A percentile compares a stretch with the other conserved stretches of the same genome.
Conservation (phyloP, 1,140 invertebrate genomes). For the Thaumatotibia leucotreta region DNA sequence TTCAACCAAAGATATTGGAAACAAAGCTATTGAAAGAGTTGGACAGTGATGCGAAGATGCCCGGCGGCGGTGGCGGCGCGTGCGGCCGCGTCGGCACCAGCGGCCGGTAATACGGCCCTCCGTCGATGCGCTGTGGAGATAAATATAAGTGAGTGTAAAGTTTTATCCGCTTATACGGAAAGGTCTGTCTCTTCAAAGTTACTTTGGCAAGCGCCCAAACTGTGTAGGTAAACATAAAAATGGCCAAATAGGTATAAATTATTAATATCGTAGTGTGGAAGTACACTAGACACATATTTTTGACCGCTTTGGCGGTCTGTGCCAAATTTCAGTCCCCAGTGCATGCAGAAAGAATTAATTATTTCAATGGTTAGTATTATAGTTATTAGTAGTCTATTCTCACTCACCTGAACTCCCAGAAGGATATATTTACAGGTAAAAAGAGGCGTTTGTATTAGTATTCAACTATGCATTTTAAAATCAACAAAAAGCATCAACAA, state of each 20-base stretch:
- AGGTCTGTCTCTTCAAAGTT: background rate
- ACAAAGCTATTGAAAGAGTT: constrained; percentile 86
- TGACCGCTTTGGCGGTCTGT: no score
- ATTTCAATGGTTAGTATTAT: background rate
- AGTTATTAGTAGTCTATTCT: background rate
- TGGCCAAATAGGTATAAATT: no score
- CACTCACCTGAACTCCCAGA: background rate
- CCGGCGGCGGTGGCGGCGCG: constrained; percentile 74
- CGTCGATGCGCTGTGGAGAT: constrained; percentile 75
- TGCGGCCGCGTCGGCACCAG: constrained; percentile 57
- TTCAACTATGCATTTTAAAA: constrained; percentile 7
- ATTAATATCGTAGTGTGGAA: no score
- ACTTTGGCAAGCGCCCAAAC: background rate
- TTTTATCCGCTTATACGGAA: no score
- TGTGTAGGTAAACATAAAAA: no score
- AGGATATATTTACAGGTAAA: constrained; percentile 3
- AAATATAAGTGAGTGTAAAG: background rate
- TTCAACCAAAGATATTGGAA: constrained; percentile 85
- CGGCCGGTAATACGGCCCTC: constrained; percentile 78
- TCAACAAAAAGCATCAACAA: constrained; percentile 9
- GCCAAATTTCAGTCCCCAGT: background rate
- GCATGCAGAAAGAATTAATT: background rate
- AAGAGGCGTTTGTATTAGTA: background rate
- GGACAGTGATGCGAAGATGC: constrained; percentile 85
- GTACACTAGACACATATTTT: no score